These are phyloP conservation scores for Aphis craccivora DNA, from an alignment of 1,140 invertebrate genomes.

Conservation along the genomic window DNA sequence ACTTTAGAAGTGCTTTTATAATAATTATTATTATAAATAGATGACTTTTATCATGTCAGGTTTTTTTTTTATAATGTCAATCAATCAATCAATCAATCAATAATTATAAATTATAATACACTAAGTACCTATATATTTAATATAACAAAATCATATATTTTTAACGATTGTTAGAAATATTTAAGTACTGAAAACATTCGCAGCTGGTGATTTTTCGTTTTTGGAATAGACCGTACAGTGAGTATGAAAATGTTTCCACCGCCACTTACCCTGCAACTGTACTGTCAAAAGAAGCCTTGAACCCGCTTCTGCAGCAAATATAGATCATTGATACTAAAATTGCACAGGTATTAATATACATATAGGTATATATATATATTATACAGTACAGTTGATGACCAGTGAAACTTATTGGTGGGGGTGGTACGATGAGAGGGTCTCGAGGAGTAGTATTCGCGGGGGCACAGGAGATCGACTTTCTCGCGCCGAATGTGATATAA, in stretches of 20 bases:
- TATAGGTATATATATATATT: no score
- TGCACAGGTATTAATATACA: not conserved
- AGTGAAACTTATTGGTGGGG: not conserved
- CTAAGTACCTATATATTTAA: not conserved
- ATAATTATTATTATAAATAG: not conserved
- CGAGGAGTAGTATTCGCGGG: not conserved
- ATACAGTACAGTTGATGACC: not conserved
- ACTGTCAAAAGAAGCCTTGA: not conserved
- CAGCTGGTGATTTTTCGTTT: not conserved
- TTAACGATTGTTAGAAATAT: not conserved
- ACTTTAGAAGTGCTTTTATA: not conserved
- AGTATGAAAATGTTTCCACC: not conserved
- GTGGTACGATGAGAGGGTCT: not conserved
- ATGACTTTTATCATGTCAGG: not conserved
- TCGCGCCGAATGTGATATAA: conserved; percentile 18
- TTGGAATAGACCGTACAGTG: not conserved
- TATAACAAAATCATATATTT: not conserved
- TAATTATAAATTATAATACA: not conserved
- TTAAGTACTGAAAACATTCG: not conserved
- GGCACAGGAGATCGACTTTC: conserved; percentile 16
- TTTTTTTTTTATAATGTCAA: not conserved
- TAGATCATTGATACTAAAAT: not conserved
- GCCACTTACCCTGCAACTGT: not conserved
- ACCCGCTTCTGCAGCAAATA: not conserved
- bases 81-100: not conserved